Evolutionary conservation across 2,888 invertebrate species (phyloP), one percentile per base, ranked within the genome.

Genomic region (Ichneumon xanthorius): DNA sequence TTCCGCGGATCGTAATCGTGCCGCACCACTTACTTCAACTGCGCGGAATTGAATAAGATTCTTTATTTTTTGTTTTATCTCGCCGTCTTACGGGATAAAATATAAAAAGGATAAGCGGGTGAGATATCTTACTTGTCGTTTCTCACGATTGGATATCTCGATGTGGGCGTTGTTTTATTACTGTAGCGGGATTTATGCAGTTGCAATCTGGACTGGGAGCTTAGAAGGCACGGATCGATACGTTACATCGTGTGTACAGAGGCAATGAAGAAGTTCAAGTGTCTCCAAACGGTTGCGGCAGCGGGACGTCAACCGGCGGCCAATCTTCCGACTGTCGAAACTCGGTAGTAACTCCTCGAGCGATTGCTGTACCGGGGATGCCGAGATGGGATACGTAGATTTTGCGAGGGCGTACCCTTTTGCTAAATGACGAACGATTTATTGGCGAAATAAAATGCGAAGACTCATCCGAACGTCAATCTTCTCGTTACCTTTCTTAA

Each of bases 11-110:
- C 65, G 65, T 71, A 37, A 33, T 63, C 30, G 48, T 45, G 19
- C 68, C 16, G 33, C 68, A 61, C 33, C 68, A 61, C 33, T 53
- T 50, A 22, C 71, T 37, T n/a, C 37, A n/a, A 45, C 5, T 55
- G 19, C 45, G 22, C 30, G 55, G 58, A 65, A 82, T 65, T 77
- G 77, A 82, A 77, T 77, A 76, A 63, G 30, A 65, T 58, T n/a
- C 6, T 45, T 58, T 77, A 45, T 26, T 55, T 33, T 37, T 11
- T 11, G n/a, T 30, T 61, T 72, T 33, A 33, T 11, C 63, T 30
- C 16, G 16, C 61, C 26, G 26, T 30, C 30, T 16, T 16, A 6
- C 16, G 30, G n/a, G 50, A 70, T 14, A 45, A 45, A 45, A 45
- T 45, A 45, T 70, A 26, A 70, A 70, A 33, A 45, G 16, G 50